Evolutionary conservation across 2,888 invertebrate genomes (phyloP).

Genomic region (Ormyrus rosae): DNA sequence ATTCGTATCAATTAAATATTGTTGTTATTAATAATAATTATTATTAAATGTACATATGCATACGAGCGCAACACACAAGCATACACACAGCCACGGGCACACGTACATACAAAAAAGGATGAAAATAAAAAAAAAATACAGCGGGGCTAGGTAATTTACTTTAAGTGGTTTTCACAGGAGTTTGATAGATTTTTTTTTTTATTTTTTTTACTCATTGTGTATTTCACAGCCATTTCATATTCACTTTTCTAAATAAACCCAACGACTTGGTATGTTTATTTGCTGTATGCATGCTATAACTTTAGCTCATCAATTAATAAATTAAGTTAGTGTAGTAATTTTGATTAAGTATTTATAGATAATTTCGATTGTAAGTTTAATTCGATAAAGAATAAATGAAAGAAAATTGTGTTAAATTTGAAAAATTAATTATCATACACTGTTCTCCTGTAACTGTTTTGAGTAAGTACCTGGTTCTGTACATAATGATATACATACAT

Average conservation of each 20-base stretch:
- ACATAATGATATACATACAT: conserved; percentile 55
- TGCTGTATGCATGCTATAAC: conserved; percentile 38
- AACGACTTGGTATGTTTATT: conserved; percentile 38
- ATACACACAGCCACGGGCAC: conserved; percentile 65
- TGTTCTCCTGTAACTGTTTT: conserved; percentile 46
- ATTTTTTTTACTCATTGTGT: conserved; percentile 19
- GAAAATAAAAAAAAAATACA: conserved; percentile 32
- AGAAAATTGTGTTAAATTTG: conserved; percentile 24
- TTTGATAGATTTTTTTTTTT: conserved; percentile 32
- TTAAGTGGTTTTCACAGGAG: conserved; percentile 46
- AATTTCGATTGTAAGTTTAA: conserved; percentile 31
- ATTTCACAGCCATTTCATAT: conserved; percentile 14
- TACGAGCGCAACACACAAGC: conserved; percentile 59
- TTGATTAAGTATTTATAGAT: conserved; percentile 48
- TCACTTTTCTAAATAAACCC: conserved; percentile 23
- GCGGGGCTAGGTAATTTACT: conserved; percentile 51
- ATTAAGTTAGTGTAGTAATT: conserved; percentile 41
- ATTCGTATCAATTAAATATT: conserved; percentile 74
- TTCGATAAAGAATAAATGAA: conserved; percentile 29
- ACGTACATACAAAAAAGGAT: conserved; percentile 63
- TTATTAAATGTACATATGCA: conserved; percentile 75
- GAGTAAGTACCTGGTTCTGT: conserved; percentile 55
- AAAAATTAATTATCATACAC: conserved; percentile 6
- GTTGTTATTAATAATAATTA: conserved; percentile 75
- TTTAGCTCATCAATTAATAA: conserved; percentile 43